A percentile compares a stretch with the other conserved stretches of the same genome.
phyloP scores from a whole-genome alignment of 23 tunicate species.

The Corella eumyota region DNA sequence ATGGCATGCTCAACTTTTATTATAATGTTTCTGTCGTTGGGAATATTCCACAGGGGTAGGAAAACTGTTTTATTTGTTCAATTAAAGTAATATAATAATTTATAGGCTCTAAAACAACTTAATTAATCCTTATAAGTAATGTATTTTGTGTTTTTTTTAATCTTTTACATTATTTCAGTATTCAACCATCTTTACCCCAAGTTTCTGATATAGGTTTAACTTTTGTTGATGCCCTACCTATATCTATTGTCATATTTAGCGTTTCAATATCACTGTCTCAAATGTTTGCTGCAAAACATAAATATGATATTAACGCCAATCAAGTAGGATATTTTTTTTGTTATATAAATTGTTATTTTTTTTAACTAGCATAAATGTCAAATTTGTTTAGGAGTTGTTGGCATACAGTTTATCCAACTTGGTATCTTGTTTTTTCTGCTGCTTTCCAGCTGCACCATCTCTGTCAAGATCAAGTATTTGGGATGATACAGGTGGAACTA shows the following conservation, averaged over 20 bases:
- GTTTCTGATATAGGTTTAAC: background rate
- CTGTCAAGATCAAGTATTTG: constrained; percentile 72
- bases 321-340: background rate
- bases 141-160: background rate
- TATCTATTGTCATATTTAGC: background rate
- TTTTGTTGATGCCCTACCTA: background rate
- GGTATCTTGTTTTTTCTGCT: constrained; percentile 54
- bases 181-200: background rate
- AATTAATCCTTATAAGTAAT: no score
- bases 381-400: constrained; percentile 83
- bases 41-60: background rate
- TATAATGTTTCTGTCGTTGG: background rate
- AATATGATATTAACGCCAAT: background rate
- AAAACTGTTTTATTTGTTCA: no score
- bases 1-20: background rate
- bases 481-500: constrained; percentile 80
- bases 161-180: background rate
- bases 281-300: background rate
- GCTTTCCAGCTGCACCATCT: constrained; percentile 82
- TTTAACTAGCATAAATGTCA: no score
- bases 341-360: no score
- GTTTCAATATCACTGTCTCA: background rate
- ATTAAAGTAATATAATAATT: no score
- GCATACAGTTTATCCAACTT: constrained; percentile 49
- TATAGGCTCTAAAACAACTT: no score